Evolutionary conservation across 2,113 vertebrate species (phyloP).

Genomic region (Neodontobutis hainanensis): DNA sequence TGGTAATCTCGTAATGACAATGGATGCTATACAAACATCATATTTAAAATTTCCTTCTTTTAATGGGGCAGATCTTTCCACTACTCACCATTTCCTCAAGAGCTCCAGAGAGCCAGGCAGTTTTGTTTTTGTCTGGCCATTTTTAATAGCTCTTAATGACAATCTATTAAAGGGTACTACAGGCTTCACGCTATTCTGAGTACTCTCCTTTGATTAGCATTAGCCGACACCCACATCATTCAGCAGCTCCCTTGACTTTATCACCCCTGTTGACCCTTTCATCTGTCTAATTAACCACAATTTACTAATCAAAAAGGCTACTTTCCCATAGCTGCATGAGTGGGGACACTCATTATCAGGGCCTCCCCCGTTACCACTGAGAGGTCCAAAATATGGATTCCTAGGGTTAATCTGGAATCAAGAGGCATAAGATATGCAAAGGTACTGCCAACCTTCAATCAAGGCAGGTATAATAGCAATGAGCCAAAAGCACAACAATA

Average conservation of each 20-base stretch:
- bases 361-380: constrained; percentile 30
- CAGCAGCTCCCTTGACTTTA: constrained; percentile 79
- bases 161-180: constrained; percentile 56
- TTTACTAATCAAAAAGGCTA: constrained; percentile 78
- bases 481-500: constrained; percentile 25
- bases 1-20: constrained; percentile 37
- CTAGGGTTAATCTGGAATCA: constrained; percentile 58
- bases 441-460: constrained; percentile 28
- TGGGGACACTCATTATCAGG: constrained; percentile 66
- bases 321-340: constrained; percentile 73
- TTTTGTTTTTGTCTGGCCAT: constrained; percentile 53
- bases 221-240: constrained; percentile 58
- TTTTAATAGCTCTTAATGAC: constrained; percentile 70
- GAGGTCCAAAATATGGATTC: constrained; percentile 52
- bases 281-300: constrained; percentile 86
- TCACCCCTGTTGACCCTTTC: constrained; percentile 81
- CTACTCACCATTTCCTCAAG: constrained; percentile 27
- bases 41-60: constrained; percentile 34
- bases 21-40: constrained; percentile 1
- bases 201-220: constrained; percentile 52
- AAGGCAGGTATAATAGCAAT: constrained; percentile 24
- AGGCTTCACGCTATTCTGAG: constrained; percentile 48
- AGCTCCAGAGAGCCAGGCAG: constrained; percentile 40
- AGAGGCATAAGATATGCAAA: constrained; percentile 49
- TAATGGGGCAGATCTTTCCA: constrained; percentile 38